phyloP scores from a whole-genome alignment of 2,888 invertebrate genomes.

The Archips crataeganus region DNA sequence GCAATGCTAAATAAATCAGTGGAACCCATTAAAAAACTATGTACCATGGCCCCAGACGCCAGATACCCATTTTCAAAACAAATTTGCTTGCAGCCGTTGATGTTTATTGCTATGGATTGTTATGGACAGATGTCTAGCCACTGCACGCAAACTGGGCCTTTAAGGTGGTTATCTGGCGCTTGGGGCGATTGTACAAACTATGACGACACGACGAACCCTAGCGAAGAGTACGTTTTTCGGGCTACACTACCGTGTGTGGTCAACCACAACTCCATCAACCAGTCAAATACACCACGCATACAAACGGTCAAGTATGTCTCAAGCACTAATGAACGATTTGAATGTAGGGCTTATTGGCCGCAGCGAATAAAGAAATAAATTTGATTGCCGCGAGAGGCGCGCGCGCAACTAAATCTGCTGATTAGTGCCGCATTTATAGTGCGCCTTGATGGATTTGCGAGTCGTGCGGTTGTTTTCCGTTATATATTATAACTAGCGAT shows the following conservation, averaged over 20 bases:
- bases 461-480: conserved; percentile 33
- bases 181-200: too few relatives aligned
- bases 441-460: conserved; percentile 27
- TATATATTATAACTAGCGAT: conserved; percentile 21
- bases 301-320: conserved; percentile 71
- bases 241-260: conserved; percentile 52
- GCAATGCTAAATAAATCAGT: too few relatives aligned
- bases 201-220: too few relatives aligned
- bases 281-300: conserved; percentile 74
- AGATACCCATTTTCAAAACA: too few relatives aligned
- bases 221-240: conserved; percentile 18
- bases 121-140: too few relatives aligned
- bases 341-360: conserved; percentile 80
- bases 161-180: too few relatives aligned
- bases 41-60: too few relatives aligned
- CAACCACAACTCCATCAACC: conserved; percentile 61
- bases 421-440: conserved; percentile 66
- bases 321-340: conserved; percentile 81
- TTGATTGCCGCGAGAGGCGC: conserved; percentile 64
- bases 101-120: too few relatives aligned
- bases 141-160: too few relatives aligned
- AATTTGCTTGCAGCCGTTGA: too few relatives aligned
- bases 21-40: too few relatives aligned
- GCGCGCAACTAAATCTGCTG: conserved; percentile 75
- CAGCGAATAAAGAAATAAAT: conserved; percentile 80